Percentiles rank a stretch among this genome's conserved stretches.
These are phyloP conservation scores for Desmophyllum pertusum DNA, from an alignment of 92 coral and sea anemone species.

Conservation along the genomic window DNA sequence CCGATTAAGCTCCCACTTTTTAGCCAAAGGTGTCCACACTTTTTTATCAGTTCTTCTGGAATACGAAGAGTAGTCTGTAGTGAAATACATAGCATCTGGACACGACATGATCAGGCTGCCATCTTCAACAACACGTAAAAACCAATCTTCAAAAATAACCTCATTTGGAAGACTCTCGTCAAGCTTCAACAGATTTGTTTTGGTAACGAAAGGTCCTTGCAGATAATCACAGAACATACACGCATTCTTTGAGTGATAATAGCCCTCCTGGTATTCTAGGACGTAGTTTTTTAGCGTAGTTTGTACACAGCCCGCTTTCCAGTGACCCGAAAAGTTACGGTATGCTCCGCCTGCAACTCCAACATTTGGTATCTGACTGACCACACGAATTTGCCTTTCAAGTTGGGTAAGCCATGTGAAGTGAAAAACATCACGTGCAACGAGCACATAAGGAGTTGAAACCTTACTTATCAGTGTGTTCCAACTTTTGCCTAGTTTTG, in stretches of 20 bases:
- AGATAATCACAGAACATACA: slow-evolving; percentile 35
- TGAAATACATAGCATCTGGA: slow-evolving; percentile 74
- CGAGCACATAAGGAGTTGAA: slow-evolving; percentile 30
- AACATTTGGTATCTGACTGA: slow-evolving; percentile 61
- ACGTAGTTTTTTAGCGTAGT: slow-evolving; percentile 56
- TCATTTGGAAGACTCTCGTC: slow-evolving; percentile 47
- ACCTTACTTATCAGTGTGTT: slow-evolving; percentile 30
- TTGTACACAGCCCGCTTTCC: slow-evolving; percentile 67
- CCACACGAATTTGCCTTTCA: slow-evolving; percentile 46
- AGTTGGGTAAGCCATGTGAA: slow-evolving; percentile 20
- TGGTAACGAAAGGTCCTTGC: slow-evolving; percentile 66
- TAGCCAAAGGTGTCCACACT: slow-evolving; percentile 57
- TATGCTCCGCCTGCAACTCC: slow-evolving; percentile 61
- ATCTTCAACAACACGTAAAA: not conserved
- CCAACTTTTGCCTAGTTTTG: slow-evolving; percentile 43
- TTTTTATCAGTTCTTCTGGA: slow-evolving; percentile 3
- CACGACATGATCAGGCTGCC: slow-evolving; percentile 40
- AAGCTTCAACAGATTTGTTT: slow-evolving; percentile 36
- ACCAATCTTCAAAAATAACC: slow-evolving; percentile 11
- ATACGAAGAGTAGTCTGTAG: slow-evolving; percentile 36
- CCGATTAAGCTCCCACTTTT: slow-evolving; percentile 63
- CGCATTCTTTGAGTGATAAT: slow-evolving; percentile 29
- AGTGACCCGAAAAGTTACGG: slow-evolving; percentile 63
- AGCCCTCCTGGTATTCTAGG: slow-evolving; percentile 57
- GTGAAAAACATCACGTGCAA: slow-evolving; percentile 19